Evolutionary conservation across 2,888 invertebrate species (phyloP), one percentile per base, ranked within the genome.

Genomic region (Tridacna crocea): DNA sequence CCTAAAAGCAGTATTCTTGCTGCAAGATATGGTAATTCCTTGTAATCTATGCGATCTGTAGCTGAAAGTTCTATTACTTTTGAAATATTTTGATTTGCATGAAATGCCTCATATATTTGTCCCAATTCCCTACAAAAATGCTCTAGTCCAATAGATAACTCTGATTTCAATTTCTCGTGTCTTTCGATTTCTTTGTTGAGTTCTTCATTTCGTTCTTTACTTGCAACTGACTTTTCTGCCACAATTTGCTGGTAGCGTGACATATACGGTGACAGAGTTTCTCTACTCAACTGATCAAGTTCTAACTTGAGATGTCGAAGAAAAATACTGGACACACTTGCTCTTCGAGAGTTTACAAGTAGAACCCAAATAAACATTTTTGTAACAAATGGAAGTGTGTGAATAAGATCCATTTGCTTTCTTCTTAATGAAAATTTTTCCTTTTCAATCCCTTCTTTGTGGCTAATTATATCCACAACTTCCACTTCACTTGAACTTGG

Each of bases 41-140:
- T 36, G 8, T 36, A 24, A 72, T 22, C 19, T 55, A 24, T 24
- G 72, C 24, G 36, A 36, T 36, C 36, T 72, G 72, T 55, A n/a
- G 55, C 13, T 17, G 19, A 22, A 24, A 55, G 72, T 51, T 55
- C 36, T 2, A 36, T 36, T 36, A 36, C 36, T 36, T 36, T 36
- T 36, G 36, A 36, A 36, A 36, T 2, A 36, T 36, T 36, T 36
- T 36, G 36, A 36, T 36, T 36, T 36, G 46, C 27, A n/a, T 46
- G 60, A 70, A 70, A 77, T 24, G 70, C 70, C 55, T 77, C 77
- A 58, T 70, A 77, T 47, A 77, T 70, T 36, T 77, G 77, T 46
- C 77, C 77, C 24, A 77, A n/a, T 60, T 77, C 77, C 46, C 77
- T 55, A 15, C 48, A 51, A 12, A 77, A 63, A 70, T 77, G 68